phyloP scores from a whole-genome alignment of 1,140 invertebrate species.

The Leucophenga varia region DNA sequence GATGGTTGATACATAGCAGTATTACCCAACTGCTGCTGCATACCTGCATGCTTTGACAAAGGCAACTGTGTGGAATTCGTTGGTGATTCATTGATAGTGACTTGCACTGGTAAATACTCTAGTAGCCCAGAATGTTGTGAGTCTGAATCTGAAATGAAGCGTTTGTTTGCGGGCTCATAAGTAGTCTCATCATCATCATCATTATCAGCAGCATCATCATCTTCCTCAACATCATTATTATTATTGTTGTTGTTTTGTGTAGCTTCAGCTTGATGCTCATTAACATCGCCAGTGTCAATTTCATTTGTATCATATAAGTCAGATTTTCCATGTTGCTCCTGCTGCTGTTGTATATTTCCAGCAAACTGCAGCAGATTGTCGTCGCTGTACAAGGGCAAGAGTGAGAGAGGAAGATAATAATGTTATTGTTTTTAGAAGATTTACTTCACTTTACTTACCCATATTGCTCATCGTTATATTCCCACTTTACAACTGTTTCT shows the following conservation, averaged over 20 bases:
- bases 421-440: no score
- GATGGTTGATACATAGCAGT: constrained; percentile 6
- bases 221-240: neutral
- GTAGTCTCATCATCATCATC: constrained; percentile 12
- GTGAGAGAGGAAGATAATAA: no score
- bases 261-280: constrained; percentile 4
- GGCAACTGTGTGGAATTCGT: no score
- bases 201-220: neutral
- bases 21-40: no score
- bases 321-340: no score
- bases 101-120: constrained; percentile 35
- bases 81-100: constrained; percentile 33
- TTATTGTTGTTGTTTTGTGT: constrained; percentile 11
- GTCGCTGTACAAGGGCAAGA: no score
- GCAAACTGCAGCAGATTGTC: no score
- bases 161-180: constrained; percentile 19
- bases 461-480: constrained; percentile 32
- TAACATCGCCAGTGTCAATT: neutral
- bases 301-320: no score
- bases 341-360: no score
- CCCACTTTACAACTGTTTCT: constrained; percentile 25
- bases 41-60: constrained; percentile 17
- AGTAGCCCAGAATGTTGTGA: constrained; percentile 41
- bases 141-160: constrained; percentile 31
- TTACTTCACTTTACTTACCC: no score